Evolutionary conservation across 2,113 vertebrate genomes (phyloP).

Genomic region (Lonchura striata): DNA sequence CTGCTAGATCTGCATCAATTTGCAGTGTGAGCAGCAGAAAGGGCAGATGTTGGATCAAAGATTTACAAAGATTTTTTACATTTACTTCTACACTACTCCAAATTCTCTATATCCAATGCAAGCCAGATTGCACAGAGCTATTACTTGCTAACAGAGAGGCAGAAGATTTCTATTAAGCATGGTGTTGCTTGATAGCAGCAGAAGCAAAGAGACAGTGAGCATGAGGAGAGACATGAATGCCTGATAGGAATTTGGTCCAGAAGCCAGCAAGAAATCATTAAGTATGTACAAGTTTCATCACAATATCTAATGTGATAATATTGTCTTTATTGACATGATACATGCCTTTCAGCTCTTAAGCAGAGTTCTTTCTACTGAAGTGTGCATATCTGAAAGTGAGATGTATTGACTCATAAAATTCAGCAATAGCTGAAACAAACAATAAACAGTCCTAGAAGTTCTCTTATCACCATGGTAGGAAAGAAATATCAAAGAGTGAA

Average conservation of each 20-base stretch:
- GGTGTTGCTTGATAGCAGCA: constrained; percentile 14
- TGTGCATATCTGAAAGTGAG: not conserved
- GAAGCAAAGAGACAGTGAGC: not conserved
- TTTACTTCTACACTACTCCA: constrained; percentile 23
- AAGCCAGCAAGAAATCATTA: constrained; percentile 9
- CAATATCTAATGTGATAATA: not conserved
- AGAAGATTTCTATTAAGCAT: constrained; percentile 32
- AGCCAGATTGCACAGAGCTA: constrained; percentile 1
- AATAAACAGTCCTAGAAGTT: not conserved
- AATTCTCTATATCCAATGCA: not conserved
- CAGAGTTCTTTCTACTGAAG: not conserved
- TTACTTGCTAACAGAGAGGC: constrained; percentile 8
- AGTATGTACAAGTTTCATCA: not conserved
- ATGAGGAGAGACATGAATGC: not conserved
- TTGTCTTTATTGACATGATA: not conserved
- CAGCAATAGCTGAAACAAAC: not conserved
- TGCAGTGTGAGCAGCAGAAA: constrained; percentile 12
- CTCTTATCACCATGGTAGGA: not conserved
- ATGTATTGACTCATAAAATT: not conserved
- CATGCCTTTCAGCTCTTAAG: not conserved
- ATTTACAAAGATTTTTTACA: not conserved
- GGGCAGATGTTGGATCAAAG: constrained; percentile 47
- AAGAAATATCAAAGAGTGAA: not conserved
- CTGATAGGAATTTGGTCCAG: not conserved
- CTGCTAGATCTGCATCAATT: constrained; percentile 10